phyloP scores from a whole-genome alignment of 2,797 vertebrate genomes.

The Falco rusticolus region DNA sequence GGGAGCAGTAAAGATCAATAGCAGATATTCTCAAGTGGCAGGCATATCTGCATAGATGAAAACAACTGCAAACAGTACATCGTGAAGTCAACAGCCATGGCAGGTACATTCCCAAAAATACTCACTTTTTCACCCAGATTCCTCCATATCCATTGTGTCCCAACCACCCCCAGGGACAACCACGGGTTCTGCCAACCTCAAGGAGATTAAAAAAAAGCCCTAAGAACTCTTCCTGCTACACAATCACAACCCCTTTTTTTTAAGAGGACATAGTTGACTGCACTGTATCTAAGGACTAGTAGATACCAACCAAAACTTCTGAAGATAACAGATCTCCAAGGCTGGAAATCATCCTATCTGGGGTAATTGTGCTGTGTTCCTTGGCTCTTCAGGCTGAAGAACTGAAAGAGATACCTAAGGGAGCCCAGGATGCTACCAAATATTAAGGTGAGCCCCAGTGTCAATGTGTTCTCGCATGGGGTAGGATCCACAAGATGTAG shows the following conservation, averaged over 20 bases:
- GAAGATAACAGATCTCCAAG: background rate
- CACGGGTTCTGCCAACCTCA: background rate
- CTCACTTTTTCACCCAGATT: background rate
- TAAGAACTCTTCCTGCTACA: background rate
- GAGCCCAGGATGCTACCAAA: background rate
- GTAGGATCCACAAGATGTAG: background rate
- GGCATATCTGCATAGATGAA: background rate
- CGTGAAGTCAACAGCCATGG: background rate
- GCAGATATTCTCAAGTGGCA: background rate
- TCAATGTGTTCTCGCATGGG: background rate
- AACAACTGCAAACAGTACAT: background rate
- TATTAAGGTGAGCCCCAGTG: background rate
- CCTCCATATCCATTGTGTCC: background rate
- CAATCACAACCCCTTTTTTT: background rate
- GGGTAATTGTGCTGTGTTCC: background rate
- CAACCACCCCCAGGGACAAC: background rate
- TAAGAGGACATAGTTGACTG: background rate
- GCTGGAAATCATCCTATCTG: background rate
- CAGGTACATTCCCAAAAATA: background rate
- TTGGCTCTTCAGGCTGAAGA: background rate
- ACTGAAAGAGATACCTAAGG: background rate
- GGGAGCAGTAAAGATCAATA: conserved; percentile 3
- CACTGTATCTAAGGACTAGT: background rate
- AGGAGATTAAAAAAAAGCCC: background rate
- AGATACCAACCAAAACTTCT: background rate